These are phyloP conservation scores for Sebastes cheni DNA, from an alignment of 2,797 vertebrate species.

Conservation along the genomic window DNA sequence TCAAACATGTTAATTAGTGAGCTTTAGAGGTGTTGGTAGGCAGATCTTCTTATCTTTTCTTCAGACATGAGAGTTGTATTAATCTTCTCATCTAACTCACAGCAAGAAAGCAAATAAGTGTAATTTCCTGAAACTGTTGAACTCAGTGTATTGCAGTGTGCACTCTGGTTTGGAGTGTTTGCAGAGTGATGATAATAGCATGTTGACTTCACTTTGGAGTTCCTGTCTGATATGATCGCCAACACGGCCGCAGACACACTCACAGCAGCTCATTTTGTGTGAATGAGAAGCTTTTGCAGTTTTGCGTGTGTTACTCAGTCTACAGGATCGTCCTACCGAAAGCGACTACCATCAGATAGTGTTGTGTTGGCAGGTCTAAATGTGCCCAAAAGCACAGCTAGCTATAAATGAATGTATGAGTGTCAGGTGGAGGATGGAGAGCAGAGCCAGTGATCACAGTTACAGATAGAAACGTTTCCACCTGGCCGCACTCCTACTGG, in stretches of 20 bases:
- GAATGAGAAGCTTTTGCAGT: constrained; percentile 8
- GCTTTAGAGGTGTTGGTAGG: not conserved
- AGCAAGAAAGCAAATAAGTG: not conserved
- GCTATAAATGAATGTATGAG: constrained; percentile 55
- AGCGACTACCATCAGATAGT: constrained; percentile 2
- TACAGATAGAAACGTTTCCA: constrained; percentile 41
- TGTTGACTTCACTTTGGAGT: constrained; percentile 18
- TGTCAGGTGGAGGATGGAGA: constrained; percentile 44
- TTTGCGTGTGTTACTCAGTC: not conserved
- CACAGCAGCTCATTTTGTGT: not conserved
- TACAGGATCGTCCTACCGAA: not conserved
- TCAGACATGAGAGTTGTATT: not conserved
- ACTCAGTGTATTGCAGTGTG: constrained; percentile 20
- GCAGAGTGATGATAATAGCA: constrained; percentile 20
- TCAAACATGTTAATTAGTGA: not conserved
- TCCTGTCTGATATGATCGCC: not conserved
- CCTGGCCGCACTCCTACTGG: constrained; percentile 7
- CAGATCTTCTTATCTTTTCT: not conserved
- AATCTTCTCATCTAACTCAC: not conserved
- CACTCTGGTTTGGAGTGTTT: constrained; percentile 24
- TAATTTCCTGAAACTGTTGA: constrained; percentile 21
- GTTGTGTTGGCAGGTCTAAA: constrained; percentile 32
- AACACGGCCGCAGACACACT: not conserved
- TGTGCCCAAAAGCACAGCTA: constrained; percentile 19
- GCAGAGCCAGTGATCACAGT: constrained; percentile 34